Base-by-base conservation (phyloP, 2,888 invertebrate genomes). In the Eupithecia inturbata region DNA sequence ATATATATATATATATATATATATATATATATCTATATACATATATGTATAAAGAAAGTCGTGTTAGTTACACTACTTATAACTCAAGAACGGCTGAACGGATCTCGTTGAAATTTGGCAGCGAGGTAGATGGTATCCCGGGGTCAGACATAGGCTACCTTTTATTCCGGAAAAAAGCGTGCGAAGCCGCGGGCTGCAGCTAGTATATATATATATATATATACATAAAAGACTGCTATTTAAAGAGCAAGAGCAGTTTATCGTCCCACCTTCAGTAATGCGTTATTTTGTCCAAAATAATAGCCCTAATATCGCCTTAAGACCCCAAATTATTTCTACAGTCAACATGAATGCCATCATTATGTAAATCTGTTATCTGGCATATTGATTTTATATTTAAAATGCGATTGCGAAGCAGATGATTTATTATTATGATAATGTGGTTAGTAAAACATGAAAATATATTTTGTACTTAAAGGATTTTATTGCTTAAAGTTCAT, bases 311-410 rank as follows among this genome's bases (percentile, higher is more conserved):
- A 80, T 84, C 79, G 78, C 79, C 79, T 81, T 82, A 75, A 75
- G 67, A 77, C 72, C 74, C 74, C 75, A 79, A 82, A 81, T 79
- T 84, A 85, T 85, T 81, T 72, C 73, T 81, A 82, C 82, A 78
- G 78, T 78, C 71, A 76, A 77, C 77, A 78, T 80, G 77, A 83
- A 82, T 31, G 62, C 63, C 73, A 75, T 82, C 77, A 82, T 82
- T 85, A 87, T 84, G 85, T 77, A 80, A 86, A 87, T 85, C 36
- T 31, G 12, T 63, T 57, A 49, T 53, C 36, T 39, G 70, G 60
- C 41, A 66, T 68, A 76, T 71, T 71, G 71, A 71, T 73, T 70
- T 70, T 49, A 72, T 36, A 71, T 71, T 63, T 60, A 67, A 60
- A 76, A 73, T 72, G 12, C 64, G 72, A 71, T 57, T 68, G 66